Percentiles rank a stretch among this genome's conserved stretches.
Conservation (phyloP, 2,113 vertebrate species). For the Hyla sarda region DNA sequence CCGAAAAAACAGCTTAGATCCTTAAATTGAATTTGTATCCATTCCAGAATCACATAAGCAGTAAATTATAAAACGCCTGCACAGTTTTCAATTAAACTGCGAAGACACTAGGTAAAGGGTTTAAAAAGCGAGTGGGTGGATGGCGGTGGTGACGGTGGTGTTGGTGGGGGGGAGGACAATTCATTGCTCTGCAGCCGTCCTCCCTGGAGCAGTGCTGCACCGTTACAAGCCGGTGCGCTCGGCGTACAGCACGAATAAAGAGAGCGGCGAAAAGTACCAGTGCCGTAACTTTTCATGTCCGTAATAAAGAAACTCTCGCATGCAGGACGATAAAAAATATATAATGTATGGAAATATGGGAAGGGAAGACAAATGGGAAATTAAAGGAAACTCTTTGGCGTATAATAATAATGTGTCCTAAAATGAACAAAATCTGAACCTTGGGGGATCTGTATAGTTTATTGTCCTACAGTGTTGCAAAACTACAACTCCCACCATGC, state of each 20-base stretch:
- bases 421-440: not conserved
- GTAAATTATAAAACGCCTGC: constrained; percentile 71
- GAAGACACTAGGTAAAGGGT: constrained; percentile 30
- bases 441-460: too few relatives aligned
- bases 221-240: not conserved
- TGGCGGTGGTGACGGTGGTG: not conserved
- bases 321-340: not conserved
- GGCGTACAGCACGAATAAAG: constrained; percentile 12
- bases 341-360: not conserved
- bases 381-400: not conserved
- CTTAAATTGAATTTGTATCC: constrained; percentile 67
- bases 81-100: constrained; percentile 56
- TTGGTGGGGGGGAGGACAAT: not conserved
- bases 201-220: constrained; percentile 1
- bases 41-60: constrained; percentile 62
- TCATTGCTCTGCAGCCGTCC: constrained; percentile 26
- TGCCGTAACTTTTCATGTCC: constrained; percentile 41
- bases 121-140: not conserved
- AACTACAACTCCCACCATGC: too few relatives aligned
- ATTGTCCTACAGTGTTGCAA: too few relatives aligned
- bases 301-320: constrained; percentile 32
- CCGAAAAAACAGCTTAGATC: constrained; percentile 72
- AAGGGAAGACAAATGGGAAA: not conserved
- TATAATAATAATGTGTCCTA: not conserved
- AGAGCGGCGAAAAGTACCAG: constrained; percentile 6